Percentiles rank a stretch among this genome's conserved stretches.
Conservation (phyloP, 2,888 invertebrate genomes). For the Dyspetes luteomarginatus region DNA sequence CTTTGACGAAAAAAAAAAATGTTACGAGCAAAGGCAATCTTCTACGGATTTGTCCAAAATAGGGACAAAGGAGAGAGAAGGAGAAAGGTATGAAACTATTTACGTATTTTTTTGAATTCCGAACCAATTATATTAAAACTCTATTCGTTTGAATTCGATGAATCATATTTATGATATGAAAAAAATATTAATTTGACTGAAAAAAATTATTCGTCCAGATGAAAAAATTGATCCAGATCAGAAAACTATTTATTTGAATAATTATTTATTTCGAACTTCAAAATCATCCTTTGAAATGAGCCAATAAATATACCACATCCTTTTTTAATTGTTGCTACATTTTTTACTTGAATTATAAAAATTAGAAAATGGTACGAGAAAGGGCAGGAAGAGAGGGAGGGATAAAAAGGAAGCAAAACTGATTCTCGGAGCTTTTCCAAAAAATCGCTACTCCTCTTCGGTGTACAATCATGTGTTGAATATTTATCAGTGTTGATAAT, state of each 20-base stretch:
- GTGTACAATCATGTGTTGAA: conserved; percentile 75
- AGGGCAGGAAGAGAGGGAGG: too few relatives aligned
- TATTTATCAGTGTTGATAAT: conserved; percentile 74
- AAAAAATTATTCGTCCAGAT: background rate
- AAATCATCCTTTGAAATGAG: too few relatives aligned
- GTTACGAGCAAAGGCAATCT: conserved; percentile 30
- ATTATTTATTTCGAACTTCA: background rate
- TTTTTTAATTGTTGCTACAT: too few relatives aligned
- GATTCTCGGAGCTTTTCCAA: conserved; percentile 48
- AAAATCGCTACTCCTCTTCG: conserved; percentile 68
- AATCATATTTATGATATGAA: too few relatives aligned
- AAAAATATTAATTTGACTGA: background rate
- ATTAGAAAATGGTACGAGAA: background rate
- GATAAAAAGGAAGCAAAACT: background rate
- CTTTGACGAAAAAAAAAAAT: background rate
- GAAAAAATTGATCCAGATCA: background rate
- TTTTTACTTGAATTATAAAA: background rate
- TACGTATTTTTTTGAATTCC: conserved; percentile 6
- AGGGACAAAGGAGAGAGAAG: conserved; percentile 13
- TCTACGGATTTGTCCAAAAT: conserved; percentile 38
- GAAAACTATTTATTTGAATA: background rate
- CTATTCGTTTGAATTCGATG: too few relatives aligned
- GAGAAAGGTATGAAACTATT: conserved; percentile 28
- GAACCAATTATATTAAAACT: conserved; percentile 1
- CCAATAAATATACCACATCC: background rate